These are phyloP conservation scores for Microchrysa polita DNA, from an alignment of 2,888 invertebrate genomes.

Conservation along the genomic window DNA sequence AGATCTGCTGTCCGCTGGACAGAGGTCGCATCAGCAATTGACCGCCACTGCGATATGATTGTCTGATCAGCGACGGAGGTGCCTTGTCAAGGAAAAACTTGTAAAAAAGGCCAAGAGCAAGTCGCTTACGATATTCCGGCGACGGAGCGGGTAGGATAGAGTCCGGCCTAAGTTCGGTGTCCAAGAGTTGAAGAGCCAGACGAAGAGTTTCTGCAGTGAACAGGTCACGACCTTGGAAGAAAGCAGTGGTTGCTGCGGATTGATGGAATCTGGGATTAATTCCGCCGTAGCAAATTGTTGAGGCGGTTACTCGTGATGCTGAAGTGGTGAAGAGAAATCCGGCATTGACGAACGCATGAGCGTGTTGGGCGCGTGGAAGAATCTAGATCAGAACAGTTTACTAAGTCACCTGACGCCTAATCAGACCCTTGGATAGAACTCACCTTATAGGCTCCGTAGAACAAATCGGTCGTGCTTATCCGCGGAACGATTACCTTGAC, in stretches of 20 bases:
- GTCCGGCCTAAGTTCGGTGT: slow-evolving; percentile 72
- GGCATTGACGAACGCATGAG: slow-evolving; percentile 79
- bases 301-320: slow-evolving; percentile 57
- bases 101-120: slow-evolving; percentile 83
- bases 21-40: slow-evolving; percentile 69
- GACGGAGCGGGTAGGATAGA: slow-evolving; percentile 74
- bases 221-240: slow-evolving; percentile 65
- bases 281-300: slow-evolving; percentile 74
- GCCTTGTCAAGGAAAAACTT: slow-evolving; percentile 73
- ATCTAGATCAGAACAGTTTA: slow-evolving; percentile 55
- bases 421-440: slow-evolving; percentile 24
- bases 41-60: slow-evolving; percentile 69
- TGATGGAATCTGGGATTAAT: slow-evolving; percentile 69
- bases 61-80: slow-evolving; percentile 65
- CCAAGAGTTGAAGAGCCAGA: slow-evolving; percentile 67
- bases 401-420: neutral
- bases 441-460: slow-evolving; percentile 76
- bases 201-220: slow-evolving; percentile 63
- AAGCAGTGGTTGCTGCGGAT: slow-evolving; percentile 69
- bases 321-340: slow-evolving; percentile 74
- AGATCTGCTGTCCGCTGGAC: slow-evolving; percentile 76
- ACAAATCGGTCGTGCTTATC: slow-evolving; percentile 65
- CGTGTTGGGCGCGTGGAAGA: slow-evolving; percentile 77
- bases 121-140: too few relatives aligned
- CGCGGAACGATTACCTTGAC: slow-evolving; percentile 70